Conservation (phyloP, 2,888 invertebrate genomes). For the Dorcus parallelipipedus region DNA sequence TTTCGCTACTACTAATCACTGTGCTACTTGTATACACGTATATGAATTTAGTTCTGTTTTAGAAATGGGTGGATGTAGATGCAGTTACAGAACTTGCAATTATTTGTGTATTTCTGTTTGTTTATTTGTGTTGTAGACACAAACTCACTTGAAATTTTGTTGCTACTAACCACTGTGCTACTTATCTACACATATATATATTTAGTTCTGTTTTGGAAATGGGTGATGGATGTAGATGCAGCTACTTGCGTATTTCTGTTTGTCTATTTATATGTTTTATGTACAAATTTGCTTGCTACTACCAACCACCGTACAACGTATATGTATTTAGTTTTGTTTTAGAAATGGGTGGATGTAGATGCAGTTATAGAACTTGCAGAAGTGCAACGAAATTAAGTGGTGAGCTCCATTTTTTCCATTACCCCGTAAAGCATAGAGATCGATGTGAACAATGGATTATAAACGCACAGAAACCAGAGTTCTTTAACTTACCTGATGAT, state of each 20-base stretch:
- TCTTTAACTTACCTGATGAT: slow-evolving; percentile 54
- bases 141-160: too few species aligned
- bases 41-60: slow-evolving; percentile 1
- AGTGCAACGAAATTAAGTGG: slow-evolving; percentile 51
- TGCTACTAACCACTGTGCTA: too few species aligned
- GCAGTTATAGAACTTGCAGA: slow-evolving; percentile 56
- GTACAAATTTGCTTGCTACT: too few species aligned
- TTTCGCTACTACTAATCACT: too few species aligned
- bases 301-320: too few species aligned
- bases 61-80: slow-evolving; percentile 60
- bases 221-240: slow-evolving; percentile 58
- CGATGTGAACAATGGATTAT: slow-evolving; percentile 59
- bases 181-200: too few species aligned
- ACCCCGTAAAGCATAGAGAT: slow-evolving; percentile 58
- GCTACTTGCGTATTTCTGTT: slow-evolving; percentile 21
- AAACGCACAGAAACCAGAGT: slow-evolving; percentile 54
- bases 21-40: too few species aligned
- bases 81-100: slow-evolving; percentile 56
- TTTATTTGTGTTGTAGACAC: too few species aligned
- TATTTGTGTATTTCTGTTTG: too few species aligned
- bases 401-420: slow-evolving; percentile 58
- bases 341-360: slow-evolving; percentile 60
- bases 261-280: too few species aligned
- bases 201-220: slow-evolving; percentile 37
- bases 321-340: slow-evolving; percentile 1